Base-by-base conservation (phyloP, 1,140 invertebrate genomes). In the Calephelis virginiensis region DNA sequence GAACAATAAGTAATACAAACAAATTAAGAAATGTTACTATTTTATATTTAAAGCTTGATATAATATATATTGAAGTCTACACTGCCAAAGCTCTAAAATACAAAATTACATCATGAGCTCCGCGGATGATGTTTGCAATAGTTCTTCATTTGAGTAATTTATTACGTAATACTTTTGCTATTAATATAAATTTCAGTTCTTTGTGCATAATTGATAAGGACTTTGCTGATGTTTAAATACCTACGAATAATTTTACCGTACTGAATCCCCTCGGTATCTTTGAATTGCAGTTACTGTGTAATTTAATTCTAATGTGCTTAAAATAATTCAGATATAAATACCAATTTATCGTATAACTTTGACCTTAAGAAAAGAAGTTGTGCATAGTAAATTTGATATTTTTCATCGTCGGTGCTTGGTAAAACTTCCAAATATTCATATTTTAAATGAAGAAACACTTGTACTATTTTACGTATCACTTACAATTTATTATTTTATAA, bases 101-200 rank as follows among this genome's bases (percentile, higher is more conserved):
- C 28, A 9, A 56, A 28, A 28, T 56, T 28, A 56, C 11, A 56
- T 56, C 53, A 28, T 43, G 9, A 56, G 28, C 53, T 56, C 17
- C 17, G 53, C 17, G 53, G 53, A 56, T 56, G 53, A 56, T 28
- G 10, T 56, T 28, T 56, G 53, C 53, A 56, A 56, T 28, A 56
- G 53, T 11, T 56, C 53, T 56, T 14, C 53, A 56, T 56, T 56
- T 28, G 28, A 56, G 28, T 56, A 28, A 56, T 56, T 56, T 56
- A 28, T 28, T 56, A 28, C 53, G 17, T 56, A 56, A 12, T 56
- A 37, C 17, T 56, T 9, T 28, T 37, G 28, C 53, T 56, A 56
- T 56, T 53, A 53, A 53, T 53, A 53, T 28, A 53, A 53, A 53
- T 53, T 53, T 14, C 8, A 28, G 53, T 56, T 56, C 53, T 56